Evolutionary conservation across 2,888 invertebrate genomes (phyloP).

Genomic region (Dione vanillae): DNA sequence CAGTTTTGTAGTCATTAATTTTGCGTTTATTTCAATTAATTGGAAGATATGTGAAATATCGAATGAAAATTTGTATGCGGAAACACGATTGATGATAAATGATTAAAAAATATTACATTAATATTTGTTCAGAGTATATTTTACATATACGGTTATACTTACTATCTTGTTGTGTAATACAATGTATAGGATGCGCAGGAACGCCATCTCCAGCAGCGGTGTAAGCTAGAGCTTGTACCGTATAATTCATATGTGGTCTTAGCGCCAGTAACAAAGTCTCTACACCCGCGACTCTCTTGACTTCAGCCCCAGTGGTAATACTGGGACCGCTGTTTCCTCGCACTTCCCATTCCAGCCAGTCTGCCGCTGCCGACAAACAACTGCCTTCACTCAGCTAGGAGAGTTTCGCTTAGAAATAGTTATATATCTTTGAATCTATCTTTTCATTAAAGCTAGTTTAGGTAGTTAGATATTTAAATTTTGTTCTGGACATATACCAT

Average conservation of each 20-base stretch:
- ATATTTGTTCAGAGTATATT: background rate
- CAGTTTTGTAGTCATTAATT: background rate
- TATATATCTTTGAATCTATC: background rate
- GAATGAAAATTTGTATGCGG: background rate
- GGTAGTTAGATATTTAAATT: background rate
- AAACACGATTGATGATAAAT: background rate
- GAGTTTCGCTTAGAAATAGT: constrained; percentile 50
- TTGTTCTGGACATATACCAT: constrained; percentile 34
- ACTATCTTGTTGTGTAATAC: constrained; percentile 94
- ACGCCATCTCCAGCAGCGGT: constrained; percentile 94
- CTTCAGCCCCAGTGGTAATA: constrained; percentile 84
- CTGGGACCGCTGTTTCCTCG: constrained; percentile 65
- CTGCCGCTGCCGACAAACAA: constrained; percentile 81
- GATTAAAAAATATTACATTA: background rate
- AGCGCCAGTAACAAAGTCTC: constrained; percentile 92
- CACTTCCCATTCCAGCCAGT: constrained; percentile 81
- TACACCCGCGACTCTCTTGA: constrained; percentile 90
- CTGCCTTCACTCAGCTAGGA: constrained; percentile 80
- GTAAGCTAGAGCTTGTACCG: constrained; percentile 92
- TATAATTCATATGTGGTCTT: constrained; percentile 94
- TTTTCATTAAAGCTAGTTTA: background rate
- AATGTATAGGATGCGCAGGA: constrained; percentile 90
- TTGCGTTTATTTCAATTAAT: background rate
- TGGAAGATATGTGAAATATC: background rate
- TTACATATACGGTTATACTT: constrained; percentile 52